A percentile compares a stretch with the other conserved stretches of the same genome.
Conservation (phyloP, 2,888 invertebrate genomes). For the Brenthis hecate region DNA sequence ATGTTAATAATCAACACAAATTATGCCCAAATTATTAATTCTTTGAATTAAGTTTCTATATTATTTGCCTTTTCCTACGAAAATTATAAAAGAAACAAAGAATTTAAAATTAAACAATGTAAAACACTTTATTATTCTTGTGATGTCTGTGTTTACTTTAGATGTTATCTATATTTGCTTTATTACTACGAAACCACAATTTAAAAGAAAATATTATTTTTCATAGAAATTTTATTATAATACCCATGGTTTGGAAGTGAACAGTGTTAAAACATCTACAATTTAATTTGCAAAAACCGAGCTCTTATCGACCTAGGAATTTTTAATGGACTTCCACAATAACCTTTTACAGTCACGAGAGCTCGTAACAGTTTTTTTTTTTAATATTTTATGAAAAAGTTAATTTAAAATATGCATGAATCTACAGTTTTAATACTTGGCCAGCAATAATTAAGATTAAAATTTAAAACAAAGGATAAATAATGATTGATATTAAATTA, state of each 20-base stretch:
- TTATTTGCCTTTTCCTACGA: neutral
- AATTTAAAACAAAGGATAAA: neutral
- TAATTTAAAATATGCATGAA: neutral
- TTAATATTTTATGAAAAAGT: neutral
- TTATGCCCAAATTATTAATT: too few relatives aligned
- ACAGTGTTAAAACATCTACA: neutral
- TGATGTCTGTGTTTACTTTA: conserved; percentile 7
- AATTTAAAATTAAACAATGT: neutral
- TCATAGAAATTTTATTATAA: neutral
- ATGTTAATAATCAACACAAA: too few relatives aligned
- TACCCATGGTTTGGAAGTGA: neutral
- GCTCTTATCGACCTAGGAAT: conserved; percentile 7
- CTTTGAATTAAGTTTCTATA: too few relatives aligned
- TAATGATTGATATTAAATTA: too few relatives aligned
- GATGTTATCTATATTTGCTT: neutral
- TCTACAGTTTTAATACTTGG: neutral
- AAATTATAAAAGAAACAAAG: neutral
- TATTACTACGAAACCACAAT: conserved; percentile 1
- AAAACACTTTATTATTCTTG: neutral
- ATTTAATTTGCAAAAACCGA: conserved; percentile 9
- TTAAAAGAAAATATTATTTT: neutral
- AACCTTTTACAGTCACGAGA: conserved; percentile 10
- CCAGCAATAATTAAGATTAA: neutral
- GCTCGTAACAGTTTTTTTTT: conserved; percentile 8
- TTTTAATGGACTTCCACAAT: conserved; percentile 15